Percentiles rank a stretch among this genome's conserved stretches.
These are phyloP conservation scores for Coptodon bakossiorum DNA, from an alignment of 2,113 vertebrate species.

Conservation along the genomic window DNA sequence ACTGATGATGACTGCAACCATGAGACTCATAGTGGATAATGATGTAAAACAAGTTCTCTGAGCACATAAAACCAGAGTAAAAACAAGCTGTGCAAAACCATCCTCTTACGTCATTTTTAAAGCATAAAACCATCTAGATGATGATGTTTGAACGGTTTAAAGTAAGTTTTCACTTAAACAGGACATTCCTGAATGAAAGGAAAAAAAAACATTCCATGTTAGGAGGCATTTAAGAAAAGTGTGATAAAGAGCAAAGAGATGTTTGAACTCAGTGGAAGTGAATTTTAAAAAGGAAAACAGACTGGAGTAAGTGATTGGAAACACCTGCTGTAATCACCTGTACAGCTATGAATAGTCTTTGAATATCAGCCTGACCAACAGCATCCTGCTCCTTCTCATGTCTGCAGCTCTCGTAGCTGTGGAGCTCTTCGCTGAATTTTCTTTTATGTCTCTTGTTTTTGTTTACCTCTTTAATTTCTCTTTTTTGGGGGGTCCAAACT, in stretches of 20 bases:
- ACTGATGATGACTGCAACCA: slow-evolving; percentile 1
- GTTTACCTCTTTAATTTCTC: neutral
- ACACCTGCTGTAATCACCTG: slow-evolving; percentile 6
- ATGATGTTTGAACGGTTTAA: neutral
- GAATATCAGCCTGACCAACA: neutral
- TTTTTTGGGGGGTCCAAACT: slow-evolving; percentile 43
- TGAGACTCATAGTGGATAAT: slow-evolving; percentile 4
- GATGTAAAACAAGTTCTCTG: neutral
- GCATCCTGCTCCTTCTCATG: neutral
- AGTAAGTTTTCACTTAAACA: slow-evolving; percentile 1
- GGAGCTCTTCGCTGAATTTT: slow-evolving; percentile 6
- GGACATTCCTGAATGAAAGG: slow-evolving; percentile 47
- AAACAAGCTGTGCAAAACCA: slow-evolving; percentile 3
- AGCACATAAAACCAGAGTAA: slow-evolving; percentile 11
- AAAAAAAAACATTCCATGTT: slow-evolving; percentile 45
- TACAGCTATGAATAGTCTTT: neutral
- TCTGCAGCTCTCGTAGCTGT: neutral
- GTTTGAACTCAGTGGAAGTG: neutral
- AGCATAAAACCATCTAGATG: neutral
- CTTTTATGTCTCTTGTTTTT: slow-evolving; percentile 4
- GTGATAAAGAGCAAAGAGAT: neutral
- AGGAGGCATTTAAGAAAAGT: neutral
- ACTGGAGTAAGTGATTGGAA: neutral
- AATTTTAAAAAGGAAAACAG: neutral
- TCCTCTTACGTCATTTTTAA: slow-evolving; percentile 1